Percentiles rank a stretch among this genome's conserved stretches.
Evolutionary conservation across 2,797 vertebrate genomes (phyloP).

Genomic region (Gambusia yucatana): DNA sequence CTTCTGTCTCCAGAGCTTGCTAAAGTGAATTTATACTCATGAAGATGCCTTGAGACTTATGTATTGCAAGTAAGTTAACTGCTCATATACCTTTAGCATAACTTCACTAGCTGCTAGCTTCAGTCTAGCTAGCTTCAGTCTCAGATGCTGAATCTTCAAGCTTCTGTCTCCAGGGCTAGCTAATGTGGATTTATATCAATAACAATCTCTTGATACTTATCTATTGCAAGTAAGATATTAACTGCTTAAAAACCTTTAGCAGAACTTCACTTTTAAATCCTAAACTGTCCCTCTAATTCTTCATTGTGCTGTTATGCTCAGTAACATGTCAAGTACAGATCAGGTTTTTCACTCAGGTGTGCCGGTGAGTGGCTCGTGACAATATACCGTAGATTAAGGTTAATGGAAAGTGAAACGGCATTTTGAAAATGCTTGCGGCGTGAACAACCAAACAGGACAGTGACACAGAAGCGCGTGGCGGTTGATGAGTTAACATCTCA

Average conservation of each 20-base stretch:
- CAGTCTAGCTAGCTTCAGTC: not conserved
- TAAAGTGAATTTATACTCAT: not conserved
- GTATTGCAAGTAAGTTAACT: not conserved
- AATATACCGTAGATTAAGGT: conserved; percentile 34
- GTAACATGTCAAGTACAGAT: conserved; percentile 28
- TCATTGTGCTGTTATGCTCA: not conserved
- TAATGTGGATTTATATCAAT: not conserved
- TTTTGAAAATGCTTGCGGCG: conserved; percentile 48
- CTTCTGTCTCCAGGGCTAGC: not conserved
- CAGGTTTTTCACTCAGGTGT: conserved; percentile 16
- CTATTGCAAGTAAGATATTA: not conserved
- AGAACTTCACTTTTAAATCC: conserved; percentile 1
- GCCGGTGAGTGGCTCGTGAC: conserved; percentile 17
- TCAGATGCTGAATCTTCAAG: not conserved
- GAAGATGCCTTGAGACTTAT: not conserved
- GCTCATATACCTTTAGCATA: not conserved
- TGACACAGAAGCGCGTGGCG: conserved; percentile 47
- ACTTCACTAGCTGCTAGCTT: not conserved
- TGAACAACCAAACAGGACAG: conserved; percentile 52
- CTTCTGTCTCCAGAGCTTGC: not conserved
- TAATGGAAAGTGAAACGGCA: conserved; percentile 17
- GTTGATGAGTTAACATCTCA: conserved; percentile 53
- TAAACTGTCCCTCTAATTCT: not conserved
- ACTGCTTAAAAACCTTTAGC: not conserved
- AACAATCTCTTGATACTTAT: not conserved